phyloP scores from a whole-genome alignment of 2,888 invertebrate species.

The Notodonta ziczac region DNA sequence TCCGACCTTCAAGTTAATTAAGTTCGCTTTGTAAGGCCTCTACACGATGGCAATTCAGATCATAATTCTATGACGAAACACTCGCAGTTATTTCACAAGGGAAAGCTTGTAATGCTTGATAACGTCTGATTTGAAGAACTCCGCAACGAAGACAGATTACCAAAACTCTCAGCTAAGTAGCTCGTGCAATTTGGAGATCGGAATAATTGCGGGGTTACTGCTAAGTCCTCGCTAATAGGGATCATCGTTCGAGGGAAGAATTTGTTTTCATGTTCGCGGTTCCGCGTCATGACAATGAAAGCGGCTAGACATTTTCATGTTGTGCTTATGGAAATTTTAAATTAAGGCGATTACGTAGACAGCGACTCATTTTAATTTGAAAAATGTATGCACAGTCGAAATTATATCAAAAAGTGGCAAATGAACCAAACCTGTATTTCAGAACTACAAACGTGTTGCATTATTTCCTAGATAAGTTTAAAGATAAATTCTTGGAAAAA shows the following conservation, averaged over 20 bases:
- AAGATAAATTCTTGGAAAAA: too few species aligned
- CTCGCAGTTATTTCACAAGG: not conserved
- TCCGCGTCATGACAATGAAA: conserved; percentile 47
- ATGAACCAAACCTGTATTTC: too few species aligned
- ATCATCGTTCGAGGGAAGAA: conserved; percentile 78
- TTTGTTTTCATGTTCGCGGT: conserved; percentile 79
- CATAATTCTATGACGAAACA: not conserved
- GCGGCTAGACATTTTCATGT: conserved; percentile 48
- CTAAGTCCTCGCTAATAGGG: conserved; percentile 81
- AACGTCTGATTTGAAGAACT: conserved; percentile 29
- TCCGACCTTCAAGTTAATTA: too few species aligned
- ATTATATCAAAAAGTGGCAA: too few species aligned
- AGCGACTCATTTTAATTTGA: too few species aligned
- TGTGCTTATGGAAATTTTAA: conserved; percentile 20
- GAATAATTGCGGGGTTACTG: conserved; percentile 81
- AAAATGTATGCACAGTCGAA: too few species aligned
- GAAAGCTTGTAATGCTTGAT: conserved; percentile 33
- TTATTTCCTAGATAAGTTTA: too few species aligned
- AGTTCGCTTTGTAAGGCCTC: too few species aligned
- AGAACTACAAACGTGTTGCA: too few species aligned
- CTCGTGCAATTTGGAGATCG: conserved; percentile 64
- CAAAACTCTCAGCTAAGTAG: conserved; percentile 69
- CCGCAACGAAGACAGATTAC: conserved; percentile 69
- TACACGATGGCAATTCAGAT: not conserved
- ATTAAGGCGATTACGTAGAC: not conserved